phyloP scores from a whole-genome alignment of 64 coral and sea anemone species.

The Acropora yongei region DNA sequence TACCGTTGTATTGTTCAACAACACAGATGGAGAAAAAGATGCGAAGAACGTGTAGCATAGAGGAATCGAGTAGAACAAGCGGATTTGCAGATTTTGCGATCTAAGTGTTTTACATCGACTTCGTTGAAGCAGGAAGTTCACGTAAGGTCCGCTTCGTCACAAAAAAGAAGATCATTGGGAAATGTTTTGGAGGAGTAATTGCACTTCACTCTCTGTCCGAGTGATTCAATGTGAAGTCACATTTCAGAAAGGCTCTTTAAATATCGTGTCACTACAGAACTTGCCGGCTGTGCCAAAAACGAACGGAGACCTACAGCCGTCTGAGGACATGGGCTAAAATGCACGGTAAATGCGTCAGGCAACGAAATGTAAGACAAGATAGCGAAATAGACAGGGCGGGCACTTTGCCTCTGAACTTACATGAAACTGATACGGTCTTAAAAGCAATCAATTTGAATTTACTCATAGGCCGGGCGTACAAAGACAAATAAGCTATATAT shows the following conservation, averaged over 20 bases:
- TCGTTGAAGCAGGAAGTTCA: conserved; percentile 31
- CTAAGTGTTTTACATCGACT: conserved; percentile 44
- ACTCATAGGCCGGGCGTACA: too few species aligned
- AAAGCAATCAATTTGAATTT: too few species aligned
- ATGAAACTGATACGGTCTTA: too few species aligned
- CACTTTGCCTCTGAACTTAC: neutral
- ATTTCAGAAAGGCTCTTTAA: too few species aligned
- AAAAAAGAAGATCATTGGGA: neutral
- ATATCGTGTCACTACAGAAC: too few species aligned
- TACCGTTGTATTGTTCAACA: neutral
- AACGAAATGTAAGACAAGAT: neutral
- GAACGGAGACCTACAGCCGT: too few species aligned
- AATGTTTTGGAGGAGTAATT: neutral
- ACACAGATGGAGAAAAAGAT: neutral
- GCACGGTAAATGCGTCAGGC: neutral
- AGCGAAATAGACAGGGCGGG: neutral
- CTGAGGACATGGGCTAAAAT: too few species aligned
- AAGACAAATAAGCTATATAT: too few species aligned
- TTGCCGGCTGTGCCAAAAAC: too few species aligned
- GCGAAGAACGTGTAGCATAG: neutral
- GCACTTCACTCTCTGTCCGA: neutral
- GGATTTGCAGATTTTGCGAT: conserved; percentile 44
- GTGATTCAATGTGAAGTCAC: too few species aligned
- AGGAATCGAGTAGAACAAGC: conserved; percentile 32
- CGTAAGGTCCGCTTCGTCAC: neutral